Evolutionary conservation across 2,888 invertebrate genomes (phyloP).

Genomic region (Cancer borealis): DNA sequence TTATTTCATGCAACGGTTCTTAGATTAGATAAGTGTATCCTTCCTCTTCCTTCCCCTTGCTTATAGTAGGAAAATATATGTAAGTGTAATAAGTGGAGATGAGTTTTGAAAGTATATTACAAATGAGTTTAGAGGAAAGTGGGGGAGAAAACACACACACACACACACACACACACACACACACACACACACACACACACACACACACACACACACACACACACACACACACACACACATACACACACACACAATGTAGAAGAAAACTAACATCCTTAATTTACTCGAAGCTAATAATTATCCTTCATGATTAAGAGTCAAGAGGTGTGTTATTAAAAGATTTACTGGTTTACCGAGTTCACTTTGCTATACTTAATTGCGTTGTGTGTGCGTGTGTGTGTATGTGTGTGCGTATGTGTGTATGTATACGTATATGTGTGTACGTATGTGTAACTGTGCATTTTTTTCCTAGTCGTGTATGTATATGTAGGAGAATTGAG

Average conservation of each 20-base stretch:
- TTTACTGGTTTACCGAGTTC: background rate
- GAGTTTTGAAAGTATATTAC: background rate
- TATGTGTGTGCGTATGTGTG: background rate
- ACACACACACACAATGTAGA: background rate
- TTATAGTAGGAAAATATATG: background rate
- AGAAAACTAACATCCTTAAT: background rate
- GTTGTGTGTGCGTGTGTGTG: background rate
- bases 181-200: background rate
- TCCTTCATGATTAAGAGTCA: background rate
- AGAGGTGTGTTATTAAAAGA: background rate
- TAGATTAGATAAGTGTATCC: too few species aligned
- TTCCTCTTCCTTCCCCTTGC: too few species aligned
- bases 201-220: conserved; percentile 17
- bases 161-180: background rate
- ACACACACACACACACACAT: background rate
- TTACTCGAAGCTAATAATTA: background rate
- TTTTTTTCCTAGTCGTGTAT: background rate
- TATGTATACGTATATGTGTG: background rate
- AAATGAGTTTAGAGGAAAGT: background rate
- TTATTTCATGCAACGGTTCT: too few species aligned
- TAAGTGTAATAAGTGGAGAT: background rate
- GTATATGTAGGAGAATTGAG: background rate
- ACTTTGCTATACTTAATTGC: background rate
- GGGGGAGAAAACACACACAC: background rate
- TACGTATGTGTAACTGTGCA: background rate